These are phyloP conservation scores for Dendropsophus ebraccatus DNA, from an alignment of 2,113 vertebrate species.

Conservation along the genomic window DNA sequence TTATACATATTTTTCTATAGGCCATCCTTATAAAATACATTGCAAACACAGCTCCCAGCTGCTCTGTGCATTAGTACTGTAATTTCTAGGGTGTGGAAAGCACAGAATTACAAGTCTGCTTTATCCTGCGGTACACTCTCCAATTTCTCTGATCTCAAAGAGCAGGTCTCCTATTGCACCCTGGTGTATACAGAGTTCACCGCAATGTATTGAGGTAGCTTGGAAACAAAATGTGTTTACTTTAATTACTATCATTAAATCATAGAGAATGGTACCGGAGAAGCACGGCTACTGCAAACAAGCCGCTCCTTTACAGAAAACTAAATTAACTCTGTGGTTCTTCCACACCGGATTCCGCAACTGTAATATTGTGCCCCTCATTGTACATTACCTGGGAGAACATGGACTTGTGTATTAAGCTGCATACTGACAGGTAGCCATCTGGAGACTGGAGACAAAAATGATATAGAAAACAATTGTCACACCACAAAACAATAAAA, in stretches of 20 bases:
- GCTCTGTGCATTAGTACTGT: not conserved
- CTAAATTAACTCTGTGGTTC: not conserved
- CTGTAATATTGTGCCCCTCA: not conserved
- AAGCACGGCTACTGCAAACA: not conserved
- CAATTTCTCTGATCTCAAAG: constrained; percentile 34
- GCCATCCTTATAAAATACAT: not conserved
- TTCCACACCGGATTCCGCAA: not conserved
- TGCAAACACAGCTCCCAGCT: not conserved
- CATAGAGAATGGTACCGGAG: not conserved
- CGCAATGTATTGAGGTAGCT: not conserved
- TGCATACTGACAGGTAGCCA: constrained; percentile 57
- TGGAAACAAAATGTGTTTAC: constrained; percentile 21
- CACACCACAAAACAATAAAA: not conserved
- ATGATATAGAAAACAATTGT: not conserved
- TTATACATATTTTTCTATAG: not conserved
- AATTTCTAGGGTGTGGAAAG: constrained; percentile 5
- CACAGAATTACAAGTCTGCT: not conserved
- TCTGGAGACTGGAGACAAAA: constrained; percentile 50
- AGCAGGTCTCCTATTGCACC: not conserved
- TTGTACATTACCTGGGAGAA: constrained; percentile 43
- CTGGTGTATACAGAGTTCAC: constrained; percentile 8
- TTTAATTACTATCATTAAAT: constrained; percentile 50
- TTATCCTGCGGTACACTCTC: not conserved
- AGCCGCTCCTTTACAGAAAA: not conserved
- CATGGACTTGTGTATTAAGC: constrained; percentile 27